Base-by-base conservation (phyloP, 2,113 vertebrate species). In the Macquaria australasica region DNA sequence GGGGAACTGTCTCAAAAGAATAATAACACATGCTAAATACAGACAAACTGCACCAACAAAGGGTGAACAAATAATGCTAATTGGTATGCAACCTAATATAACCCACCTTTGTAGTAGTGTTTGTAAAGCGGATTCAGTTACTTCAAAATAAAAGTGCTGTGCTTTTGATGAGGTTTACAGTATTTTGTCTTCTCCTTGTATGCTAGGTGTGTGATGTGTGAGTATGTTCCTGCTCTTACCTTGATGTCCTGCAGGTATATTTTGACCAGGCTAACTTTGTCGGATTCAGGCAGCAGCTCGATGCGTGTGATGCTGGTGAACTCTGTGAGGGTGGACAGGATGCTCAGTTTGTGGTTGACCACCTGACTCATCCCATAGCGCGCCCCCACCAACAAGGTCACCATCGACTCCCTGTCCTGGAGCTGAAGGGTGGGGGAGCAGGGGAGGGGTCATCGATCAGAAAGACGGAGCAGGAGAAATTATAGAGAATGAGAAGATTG, bases 231-330 rank as follows among this genome's bases (percentile, higher is more conserved):
- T 45, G 93, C 34, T 72, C 90, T 85, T 93, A 99, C 98, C 97
- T 99, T 99, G 77, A 99, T 94, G 73, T 99, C 97, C 92, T 99
- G 97, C 75, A 99, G 94, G 94, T 98, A 99, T 86, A 99, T 96
- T 85, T 98, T 98, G 88, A 99, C 98, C 84, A 96, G 94, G 96
- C 97, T 97, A 85, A 99, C 97, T 87, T 96, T 97, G 79, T 98
- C 98, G 0, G 98, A 98, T 75, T 99, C 98, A 5, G 97, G 96
- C 0, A 91, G 92, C 83, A 99, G 96, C 87, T 99, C 98, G 18
- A 99, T 89, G 15, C 95, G 97, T 85, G 97, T 98, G 93, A 99
- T 98, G 92, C 93, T 96, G 78, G 92, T 91, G 90, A 99, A 99
- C 83, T 99, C 97, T 0, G 98, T 97, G 91, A 99, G 88, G 1